Conservation (phyloP, 2,113 vertebrate species). For the Calypte anna region DNA sequence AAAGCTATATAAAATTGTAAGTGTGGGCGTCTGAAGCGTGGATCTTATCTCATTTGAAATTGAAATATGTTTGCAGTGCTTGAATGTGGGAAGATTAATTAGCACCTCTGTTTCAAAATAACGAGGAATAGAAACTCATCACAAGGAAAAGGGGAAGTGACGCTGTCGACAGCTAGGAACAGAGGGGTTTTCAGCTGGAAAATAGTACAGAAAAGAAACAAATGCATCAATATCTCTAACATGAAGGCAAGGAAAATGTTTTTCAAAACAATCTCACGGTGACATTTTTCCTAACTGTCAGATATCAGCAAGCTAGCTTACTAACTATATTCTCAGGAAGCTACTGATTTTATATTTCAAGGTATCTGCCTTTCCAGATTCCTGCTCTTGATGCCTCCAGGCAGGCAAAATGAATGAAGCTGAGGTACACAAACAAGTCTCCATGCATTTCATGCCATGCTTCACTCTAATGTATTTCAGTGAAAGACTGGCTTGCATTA, state of each 20-base stretch:
- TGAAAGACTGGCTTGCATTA: neutral
- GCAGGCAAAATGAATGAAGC: neutral
- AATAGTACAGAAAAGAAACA: constrained; percentile 69
- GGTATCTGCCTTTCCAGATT: neutral
- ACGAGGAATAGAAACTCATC: constrained; percentile 78
- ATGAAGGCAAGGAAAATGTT: constrained; percentile 32
- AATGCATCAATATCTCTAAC: constrained; percentile 50
- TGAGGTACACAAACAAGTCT: neutral
- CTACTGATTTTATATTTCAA: neutral
- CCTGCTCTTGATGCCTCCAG: neutral
- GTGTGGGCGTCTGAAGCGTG: constrained; percentile 70
- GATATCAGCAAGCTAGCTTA: neutral
- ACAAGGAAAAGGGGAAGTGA: constrained; percentile 77
- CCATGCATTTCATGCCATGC: neutral
- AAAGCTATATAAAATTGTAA: constrained; percentile 73
- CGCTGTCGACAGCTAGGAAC: constrained; percentile 71
- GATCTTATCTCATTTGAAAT: constrained; percentile 81
- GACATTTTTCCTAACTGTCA: neutral
- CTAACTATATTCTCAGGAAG: neutral
- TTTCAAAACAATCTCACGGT: neutral
- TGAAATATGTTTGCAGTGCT: constrained; percentile 81
- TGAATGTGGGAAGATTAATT: constrained; percentile 90
- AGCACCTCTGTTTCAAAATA: constrained; percentile 88
- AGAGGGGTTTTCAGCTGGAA: constrained; percentile 70
- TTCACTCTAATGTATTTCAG: neutral